Conservation (phyloP, 2,888 invertebrate species). For the Cepaea hortensis region DNA sequence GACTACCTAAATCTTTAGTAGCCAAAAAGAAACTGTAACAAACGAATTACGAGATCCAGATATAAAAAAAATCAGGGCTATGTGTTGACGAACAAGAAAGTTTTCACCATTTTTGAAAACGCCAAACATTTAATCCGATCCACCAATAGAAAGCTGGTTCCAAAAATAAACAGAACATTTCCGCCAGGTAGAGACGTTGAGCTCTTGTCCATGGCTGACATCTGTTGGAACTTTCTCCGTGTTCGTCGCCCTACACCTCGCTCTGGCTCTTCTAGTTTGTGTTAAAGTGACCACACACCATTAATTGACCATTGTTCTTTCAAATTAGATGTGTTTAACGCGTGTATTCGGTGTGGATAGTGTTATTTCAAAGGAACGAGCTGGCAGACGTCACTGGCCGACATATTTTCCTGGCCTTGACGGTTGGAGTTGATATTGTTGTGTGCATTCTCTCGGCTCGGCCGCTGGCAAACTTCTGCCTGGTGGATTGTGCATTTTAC, state of each 20-base stretch:
- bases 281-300: too few relatives aligned
- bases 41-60: too few relatives aligned
- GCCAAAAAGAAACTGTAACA: too few relatives aligned
- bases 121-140: neutral
- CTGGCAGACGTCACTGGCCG: neutral
- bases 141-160: slow-evolving; percentile 11
- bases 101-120: neutral
- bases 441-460: slow-evolving; percentile 10
- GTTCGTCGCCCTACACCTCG: too few relatives aligned
- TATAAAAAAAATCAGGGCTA: too few relatives aligned
- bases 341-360: too few relatives aligned
- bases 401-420: slow-evolving; percentile 21
- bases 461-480: too few relatives aligned
- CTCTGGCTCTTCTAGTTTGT: too few relatives aligned
- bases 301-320: too few relatives aligned
- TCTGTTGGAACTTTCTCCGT: neutral
- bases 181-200: slow-evolving; percentile 16
- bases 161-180: slow-evolving; percentile 33
- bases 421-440: neutral
- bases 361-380: neutral
- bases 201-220: neutral
- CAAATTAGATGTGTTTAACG: too few relatives aligned
- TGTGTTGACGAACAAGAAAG: too few relatives aligned
- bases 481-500: neutral
- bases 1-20: too few relatives aligned